Percentiles rank a stretch among this genome's conserved stretches.
Conservation (phyloP, 2,113 vertebrate genomes). For the Fregata magnificens region DNA sequence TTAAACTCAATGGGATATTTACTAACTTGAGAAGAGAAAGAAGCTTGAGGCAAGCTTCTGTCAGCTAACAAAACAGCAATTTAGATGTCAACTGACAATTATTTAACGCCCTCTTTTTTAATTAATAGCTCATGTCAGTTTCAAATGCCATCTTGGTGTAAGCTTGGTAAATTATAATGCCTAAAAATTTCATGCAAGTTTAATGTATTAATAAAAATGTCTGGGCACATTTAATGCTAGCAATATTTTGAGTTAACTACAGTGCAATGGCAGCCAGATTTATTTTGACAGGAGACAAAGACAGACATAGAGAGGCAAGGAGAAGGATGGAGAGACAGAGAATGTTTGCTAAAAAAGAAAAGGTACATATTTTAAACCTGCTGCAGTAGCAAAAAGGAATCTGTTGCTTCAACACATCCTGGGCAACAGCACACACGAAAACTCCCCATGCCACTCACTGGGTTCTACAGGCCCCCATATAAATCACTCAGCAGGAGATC, state of each 20-base stretch:
- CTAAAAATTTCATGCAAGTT: conserved; percentile 58
- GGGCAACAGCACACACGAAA: not conserved
- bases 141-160: conserved; percentile 55
- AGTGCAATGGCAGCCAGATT: conserved; percentile 43
- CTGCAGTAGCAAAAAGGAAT: not conserved
- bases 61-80: conserved; percentile 38
- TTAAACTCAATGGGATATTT: conserved; percentile 29
- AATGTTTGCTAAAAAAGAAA: not conserved
- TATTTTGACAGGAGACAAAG: conserved; percentile 56
- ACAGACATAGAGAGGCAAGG: not conserved
- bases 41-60: conserved; percentile 12
- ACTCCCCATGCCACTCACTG: not conserved
- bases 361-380: not conserved
- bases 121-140: conserved; percentile 61
- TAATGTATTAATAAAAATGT: conserved; percentile 71
- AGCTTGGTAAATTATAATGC: conserved; percentile 62
- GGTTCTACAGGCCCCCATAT: not conserved
- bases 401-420: not conserved
- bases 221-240: conserved; percentile 58
- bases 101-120: conserved; percentile 44
- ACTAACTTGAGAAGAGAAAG: conserved; percentile 14
- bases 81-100: conserved; percentile 44
- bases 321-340: not conserved
- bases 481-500: not conserved
- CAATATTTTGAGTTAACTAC: conserved; percentile 69